A percentile compares a stretch with the other conserved stretches of the same genome.
These are phyloP conservation scores for Colletes gigas DNA, from an alignment of 1,140 invertebrate species.

Conservation along the genomic window DNA sequence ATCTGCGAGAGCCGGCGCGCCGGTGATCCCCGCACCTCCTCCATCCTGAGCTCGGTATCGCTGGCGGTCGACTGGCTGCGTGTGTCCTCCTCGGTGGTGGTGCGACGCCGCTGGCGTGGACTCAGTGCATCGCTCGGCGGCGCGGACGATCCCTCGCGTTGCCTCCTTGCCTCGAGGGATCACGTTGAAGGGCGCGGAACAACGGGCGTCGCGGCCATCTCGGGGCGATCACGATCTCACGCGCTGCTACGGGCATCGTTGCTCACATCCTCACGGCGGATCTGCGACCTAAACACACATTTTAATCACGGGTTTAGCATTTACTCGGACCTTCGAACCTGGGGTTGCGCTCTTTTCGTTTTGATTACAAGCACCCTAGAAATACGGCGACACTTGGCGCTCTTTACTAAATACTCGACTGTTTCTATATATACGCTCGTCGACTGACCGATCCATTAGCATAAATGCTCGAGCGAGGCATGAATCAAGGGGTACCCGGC, in stretches of 20 bases:
- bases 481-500: too few relatives aligned
- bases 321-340: too few relatives aligned
- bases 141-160: conserved; percentile 27
- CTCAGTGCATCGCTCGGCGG: conserved; percentile 53
- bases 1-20: conserved; percentile 88
- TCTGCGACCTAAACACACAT: conserved; percentile 47
- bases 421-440: too few relatives aligned
- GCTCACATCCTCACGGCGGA: conserved; percentile 46
- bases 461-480: too few relatives aligned
- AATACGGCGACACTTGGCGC: too few relatives aligned
- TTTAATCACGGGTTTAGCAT: too few relatives aligned
- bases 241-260: conserved; percentile 50
- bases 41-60: conserved; percentile 63
- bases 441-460: too few relatives aligned
- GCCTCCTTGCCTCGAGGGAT: conserved; percentile 40
- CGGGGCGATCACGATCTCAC: conserved; percentile 48
- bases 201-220: conserved; percentile 48
- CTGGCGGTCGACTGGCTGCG: not conserved
- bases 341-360: too few relatives aligned
- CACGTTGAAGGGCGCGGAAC: conserved; percentile 45
- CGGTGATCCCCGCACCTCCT: conserved; percentile 77
- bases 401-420: too few relatives aligned
- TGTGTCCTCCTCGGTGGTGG: not conserved
- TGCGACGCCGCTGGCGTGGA: not conserved
- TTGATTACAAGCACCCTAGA: too few relatives aligned